phyloP scores from a whole-genome alignment of 92 coral and sea anemone species.

The Montipora capitata region DNA sequence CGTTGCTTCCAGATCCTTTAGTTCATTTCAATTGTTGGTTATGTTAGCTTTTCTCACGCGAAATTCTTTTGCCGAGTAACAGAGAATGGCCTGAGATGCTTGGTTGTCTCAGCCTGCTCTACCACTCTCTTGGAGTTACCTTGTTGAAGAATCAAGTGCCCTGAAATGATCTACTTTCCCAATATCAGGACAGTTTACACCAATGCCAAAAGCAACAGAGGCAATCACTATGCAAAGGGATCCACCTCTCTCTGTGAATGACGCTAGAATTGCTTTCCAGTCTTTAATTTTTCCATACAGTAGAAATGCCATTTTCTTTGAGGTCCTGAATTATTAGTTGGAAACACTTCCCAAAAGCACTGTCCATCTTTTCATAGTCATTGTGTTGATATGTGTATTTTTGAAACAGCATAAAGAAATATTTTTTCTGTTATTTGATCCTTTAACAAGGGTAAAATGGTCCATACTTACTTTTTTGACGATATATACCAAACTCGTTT shows the following conservation, averaged over 20 bases:
- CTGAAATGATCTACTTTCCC: neutral
- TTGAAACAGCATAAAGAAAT: constrained; percentile 8
- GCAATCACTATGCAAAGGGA: constrained; percentile 39
- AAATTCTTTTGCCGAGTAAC: constrained; percentile 38
- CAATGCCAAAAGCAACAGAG: constrained; percentile 59
- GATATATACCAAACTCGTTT: constrained; percentile 26
- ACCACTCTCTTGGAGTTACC: neutral
- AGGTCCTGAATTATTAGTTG: constrained; percentile 26
- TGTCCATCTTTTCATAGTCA: constrained; percentile 34
- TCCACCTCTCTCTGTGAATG: constrained; percentile 44
- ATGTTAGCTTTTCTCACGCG: neutral
- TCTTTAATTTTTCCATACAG: neutral
- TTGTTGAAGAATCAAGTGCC: neutral
- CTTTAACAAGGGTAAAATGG: neutral
- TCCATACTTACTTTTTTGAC: neutral
- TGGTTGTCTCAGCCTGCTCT: constrained; percentile 44
- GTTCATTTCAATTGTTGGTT: neutral
- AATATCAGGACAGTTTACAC: too few species aligned
- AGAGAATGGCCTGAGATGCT: constrained; percentile 51
- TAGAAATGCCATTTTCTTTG: constrained; percentile 13
- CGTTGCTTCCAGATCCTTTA: neutral
- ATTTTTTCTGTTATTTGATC: neutral
- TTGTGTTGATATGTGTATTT: constrained; percentile 32
- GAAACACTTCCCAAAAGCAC: constrained; percentile 35
- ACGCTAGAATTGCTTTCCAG: constrained; percentile 20